Base-by-base conservation (phyloP, 2,113 vertebrate genomes). In the Nymphicus hollandicus region DNA sequence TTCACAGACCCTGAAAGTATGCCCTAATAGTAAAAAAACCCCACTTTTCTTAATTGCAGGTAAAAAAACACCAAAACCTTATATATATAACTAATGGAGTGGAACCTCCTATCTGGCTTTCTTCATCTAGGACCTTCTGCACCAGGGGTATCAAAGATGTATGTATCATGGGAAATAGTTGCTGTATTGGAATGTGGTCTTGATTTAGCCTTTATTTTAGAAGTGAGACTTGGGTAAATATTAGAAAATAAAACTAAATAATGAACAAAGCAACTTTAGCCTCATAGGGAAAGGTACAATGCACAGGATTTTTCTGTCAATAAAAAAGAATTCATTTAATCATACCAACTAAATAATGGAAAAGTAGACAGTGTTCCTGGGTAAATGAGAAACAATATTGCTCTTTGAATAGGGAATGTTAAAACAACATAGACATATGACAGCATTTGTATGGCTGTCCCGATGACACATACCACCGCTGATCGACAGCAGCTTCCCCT, bases 321-420 rank as follows among this genome's bases (percentile, higher is more conserved):
- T 90, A 91, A 84, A 63, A 68, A 84, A 73, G 65, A 95, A 95
- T 94, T 92, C 50, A 80, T 91, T 90, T 94, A 74, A 94, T 90
- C 85, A 27, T 47, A 55, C 9, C 81, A 77, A 18, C 55, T 86
- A 93, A 94, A 91, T 81, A 93, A 95, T 27, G 29, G 52, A 91
- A 86, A 80, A 89, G 41, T 14, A 43, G 68, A 88, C 81, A 77
- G 68, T 1, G 0, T 88, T 94, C 55, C 41, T 1, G 6, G 33
- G 60, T 86, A 83, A 95, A 86, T 11, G 37, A 78, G 83, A 86
- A 92, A 73, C 47, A 35, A 50, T 86, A 92, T 53, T 83, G 22
- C 29, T 84, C 61, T 83, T 64, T 64, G 60, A 83, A 22, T 12
- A 58, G 60, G 53, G 68, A 61, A 86, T 49, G 55, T 73, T 90